Base-by-base conservation (phyloP, 2,888 invertebrate genomes). In the Spodoptera picta region DNA sequence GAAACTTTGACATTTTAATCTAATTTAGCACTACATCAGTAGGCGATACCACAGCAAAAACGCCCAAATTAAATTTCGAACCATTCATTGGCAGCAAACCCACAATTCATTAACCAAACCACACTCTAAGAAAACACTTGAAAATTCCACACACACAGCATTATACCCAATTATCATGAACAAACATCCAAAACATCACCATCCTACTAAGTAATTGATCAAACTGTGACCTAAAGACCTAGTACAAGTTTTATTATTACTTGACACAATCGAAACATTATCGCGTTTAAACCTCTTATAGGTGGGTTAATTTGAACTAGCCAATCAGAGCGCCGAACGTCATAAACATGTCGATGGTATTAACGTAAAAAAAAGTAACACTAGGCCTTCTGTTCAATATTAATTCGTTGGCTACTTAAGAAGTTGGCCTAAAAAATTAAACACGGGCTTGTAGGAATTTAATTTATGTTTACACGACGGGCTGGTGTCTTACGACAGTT, bases 391-490 rank as follows among this genome's bases (percentile, higher is more conserved):
- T 81, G 76, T 80, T 82, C 78, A 80, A 83, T 80, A 82, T 81
- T 81, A 85, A 82, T 78, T 78, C 73, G 46, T 60, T 64, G 77
- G 88, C 89, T 90, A 87, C 88, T 85, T 89, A 87, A 89, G 89
- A 85, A 88, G 89, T 58, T 71, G 74, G 75, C 78, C 84, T 83
- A 84, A 86, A 83, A 78, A 79, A 78, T 83, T 82, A 79, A 77
- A 78, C 83, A 86, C 88, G 83, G 87, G 74, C 72, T 73, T 65
- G 73, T 72, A 70, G 84, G 83, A 87, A 87, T 87, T 85, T 88
- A 89, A 91, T 90, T 87, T 86, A 84, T 88, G 89, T 91, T 88
- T 86, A 89, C 88, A 87, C 82, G 76, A 75, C 65, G 66, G 53
- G 36, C 36, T 68, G 67, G 71, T 66, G 82, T 72, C 79, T 83